Percentiles rank a stretch among this genome's conserved stretches.
phyloP scores from a whole-genome alignment of 2,888 invertebrate genomes.

The Ephialtes manifestator region DNA sequence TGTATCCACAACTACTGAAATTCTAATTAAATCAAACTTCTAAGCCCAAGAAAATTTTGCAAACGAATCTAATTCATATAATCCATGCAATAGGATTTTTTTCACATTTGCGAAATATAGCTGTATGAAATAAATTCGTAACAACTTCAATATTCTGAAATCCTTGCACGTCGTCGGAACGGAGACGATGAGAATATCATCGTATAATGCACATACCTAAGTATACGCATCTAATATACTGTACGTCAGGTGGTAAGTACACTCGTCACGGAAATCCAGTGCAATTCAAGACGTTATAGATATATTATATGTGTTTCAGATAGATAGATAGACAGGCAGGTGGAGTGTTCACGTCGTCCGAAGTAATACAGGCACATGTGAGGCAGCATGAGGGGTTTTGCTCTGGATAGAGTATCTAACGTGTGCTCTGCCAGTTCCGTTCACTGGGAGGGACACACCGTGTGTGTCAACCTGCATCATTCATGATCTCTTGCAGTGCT shows the following conservation, averaged over 20 bases:
- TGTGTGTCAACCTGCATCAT: slow-evolving; percentile 72
- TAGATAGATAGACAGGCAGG: not conserved
- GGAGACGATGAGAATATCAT: slow-evolving; percentile 14
- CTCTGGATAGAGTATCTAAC: not conserved
- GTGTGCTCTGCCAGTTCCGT: slow-evolving; percentile 39
- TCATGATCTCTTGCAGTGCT: slow-evolving; percentile 68
- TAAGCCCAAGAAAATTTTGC: not conserved
- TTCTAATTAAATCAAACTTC: not conserved
- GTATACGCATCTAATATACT: slow-evolving; percentile 30
- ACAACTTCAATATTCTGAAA: not conserved
- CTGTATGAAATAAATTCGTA: not conserved
- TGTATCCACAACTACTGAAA: not conserved
- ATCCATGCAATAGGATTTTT: not conserved
- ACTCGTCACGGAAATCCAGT: slow-evolving; percentile 43
- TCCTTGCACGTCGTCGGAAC: slow-evolving; percentile 1
- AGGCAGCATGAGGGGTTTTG: slow-evolving; percentile 9
- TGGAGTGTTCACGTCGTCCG: slow-evolving; percentile 10
- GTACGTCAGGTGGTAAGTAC: slow-evolving; percentile 28
- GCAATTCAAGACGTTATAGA: slow-evolving; percentile 12
- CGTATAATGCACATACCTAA: slow-evolving; percentile 3
- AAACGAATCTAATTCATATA: not conserved
- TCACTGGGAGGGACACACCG: slow-evolving; percentile 3
- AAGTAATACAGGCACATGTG: slow-evolving; percentile 29
- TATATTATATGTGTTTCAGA: not conserved
- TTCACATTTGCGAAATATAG: not conserved